These are phyloP conservation scores for Lepidochitona cinerea DNA, from an alignment of 2,888 invertebrate genomes.

Conservation along the genomic window DNA sequence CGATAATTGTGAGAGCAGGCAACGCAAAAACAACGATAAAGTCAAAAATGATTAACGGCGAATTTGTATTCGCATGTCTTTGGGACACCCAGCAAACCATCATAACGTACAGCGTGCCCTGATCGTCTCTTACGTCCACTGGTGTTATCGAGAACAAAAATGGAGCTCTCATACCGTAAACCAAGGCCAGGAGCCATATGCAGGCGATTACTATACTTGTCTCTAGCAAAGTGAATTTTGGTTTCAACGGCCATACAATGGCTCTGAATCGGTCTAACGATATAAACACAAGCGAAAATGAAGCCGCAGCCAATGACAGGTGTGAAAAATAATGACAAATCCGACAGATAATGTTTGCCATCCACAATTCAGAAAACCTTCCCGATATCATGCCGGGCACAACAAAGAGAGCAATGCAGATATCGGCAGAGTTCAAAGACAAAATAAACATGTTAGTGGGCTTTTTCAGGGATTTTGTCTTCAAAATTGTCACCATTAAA, in stretches of 20 bases:
- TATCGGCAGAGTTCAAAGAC: neutral
- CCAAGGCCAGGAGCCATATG: neutral
- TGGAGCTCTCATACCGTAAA: neutral
- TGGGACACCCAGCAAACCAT: neutral
- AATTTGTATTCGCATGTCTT: neutral
- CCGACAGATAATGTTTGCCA: neutral
- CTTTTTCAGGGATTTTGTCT: neutral
- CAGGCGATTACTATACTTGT: neutral
- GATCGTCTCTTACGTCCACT: neutral
- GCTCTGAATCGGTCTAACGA: neutral
- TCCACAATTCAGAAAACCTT: neutral
- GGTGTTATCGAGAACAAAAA: neutral
- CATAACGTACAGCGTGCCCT: neutral
- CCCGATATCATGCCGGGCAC: neutral
- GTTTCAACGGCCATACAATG: neutral
- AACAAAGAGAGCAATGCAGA: slow-evolving; percentile 1
- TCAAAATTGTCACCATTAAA: neutral
- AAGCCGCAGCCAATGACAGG: neutral
- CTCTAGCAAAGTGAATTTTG: neutral
- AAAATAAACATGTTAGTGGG: neutral
- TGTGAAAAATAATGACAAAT: neutral
- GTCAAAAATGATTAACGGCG: neutral
- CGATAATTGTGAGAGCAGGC: neutral
- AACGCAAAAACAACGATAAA: neutral
- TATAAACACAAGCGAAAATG: neutral